These are phyloP conservation scores for Danaus chrysippus DNA, from an alignment of 2,888 invertebrate species.

Conservation along the genomic window DNA sequence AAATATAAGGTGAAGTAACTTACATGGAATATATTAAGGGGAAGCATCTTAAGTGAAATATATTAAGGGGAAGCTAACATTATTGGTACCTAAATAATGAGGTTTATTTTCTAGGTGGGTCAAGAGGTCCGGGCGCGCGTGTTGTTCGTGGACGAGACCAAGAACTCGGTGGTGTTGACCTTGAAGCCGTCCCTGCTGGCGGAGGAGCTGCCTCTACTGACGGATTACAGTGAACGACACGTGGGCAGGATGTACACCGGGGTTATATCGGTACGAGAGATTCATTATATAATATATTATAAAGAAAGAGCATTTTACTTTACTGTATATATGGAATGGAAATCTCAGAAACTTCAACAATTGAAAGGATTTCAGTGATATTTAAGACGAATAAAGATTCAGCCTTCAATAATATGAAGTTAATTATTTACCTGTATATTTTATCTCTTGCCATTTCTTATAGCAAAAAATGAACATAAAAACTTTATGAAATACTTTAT, in stretches of 20 bases:
- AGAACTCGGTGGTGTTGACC: conserved; percentile 78
- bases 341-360: no score
- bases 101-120: conserved; percentile 55
- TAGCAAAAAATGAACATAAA: no score
- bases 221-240: conserved; percentile 67
- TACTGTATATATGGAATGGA: no score
- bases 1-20: conserved; percentile 66
- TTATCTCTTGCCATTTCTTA: no score
- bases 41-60: neutral
- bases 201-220: conserved; percentile 73
- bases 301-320: neutral
- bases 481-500: no score
- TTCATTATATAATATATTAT: neutral
- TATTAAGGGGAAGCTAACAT: no score
- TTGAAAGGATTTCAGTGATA: no score
- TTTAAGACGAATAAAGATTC: no score
- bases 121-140: conserved; percentile 80
- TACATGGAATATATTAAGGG: neutral
- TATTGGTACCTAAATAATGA: neutral
- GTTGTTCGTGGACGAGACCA: conserved; percentile 64
- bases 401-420: no score
- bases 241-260: conserved; percentile 77
- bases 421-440: no score
- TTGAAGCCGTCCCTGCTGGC: conserved; percentile 82
- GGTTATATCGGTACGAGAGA: conserved; percentile 68